These are phyloP conservation scores for Ictalurus punctatus DNA, from an alignment of 2,113 vertebrate species.

Conservation along the genomic window DNA sequence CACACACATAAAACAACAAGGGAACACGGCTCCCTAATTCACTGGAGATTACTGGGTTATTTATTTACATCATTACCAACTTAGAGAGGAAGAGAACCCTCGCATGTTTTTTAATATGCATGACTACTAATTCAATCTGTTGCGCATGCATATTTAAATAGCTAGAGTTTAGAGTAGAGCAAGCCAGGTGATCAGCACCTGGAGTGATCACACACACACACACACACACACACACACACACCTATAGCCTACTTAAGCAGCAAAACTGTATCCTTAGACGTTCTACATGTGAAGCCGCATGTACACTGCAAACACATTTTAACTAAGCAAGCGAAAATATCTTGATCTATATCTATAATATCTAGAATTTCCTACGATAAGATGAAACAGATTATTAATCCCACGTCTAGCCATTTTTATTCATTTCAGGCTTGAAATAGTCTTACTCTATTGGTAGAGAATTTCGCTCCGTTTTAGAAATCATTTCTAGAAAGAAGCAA, in stretches of 20 bases:
- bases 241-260: background rate
- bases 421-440: background rate
- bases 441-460: background rate
- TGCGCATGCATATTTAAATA: conserved; percentile 9
- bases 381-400: background rate
- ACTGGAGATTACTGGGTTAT: background rate
- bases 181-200: background rate
- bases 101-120: background rate
- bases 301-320: background rate
- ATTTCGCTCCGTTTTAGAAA: background rate
- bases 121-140: background rate
- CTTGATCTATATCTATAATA: background rate
- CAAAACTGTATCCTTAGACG: background rate
- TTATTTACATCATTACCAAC: background rate
- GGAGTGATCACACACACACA: background rate
- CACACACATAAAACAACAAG: background rate
- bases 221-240: background rate
- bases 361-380: background rate
- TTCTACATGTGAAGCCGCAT: background rate
- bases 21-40: background rate
- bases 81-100: background rate
- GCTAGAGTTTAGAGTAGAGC: background rate
- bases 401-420: background rate
- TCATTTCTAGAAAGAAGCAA: background rate
- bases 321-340: background rate